phyloP scores from a whole-genome alignment of 2,888 invertebrate species.

The Hylaea fasciaria region DNA sequence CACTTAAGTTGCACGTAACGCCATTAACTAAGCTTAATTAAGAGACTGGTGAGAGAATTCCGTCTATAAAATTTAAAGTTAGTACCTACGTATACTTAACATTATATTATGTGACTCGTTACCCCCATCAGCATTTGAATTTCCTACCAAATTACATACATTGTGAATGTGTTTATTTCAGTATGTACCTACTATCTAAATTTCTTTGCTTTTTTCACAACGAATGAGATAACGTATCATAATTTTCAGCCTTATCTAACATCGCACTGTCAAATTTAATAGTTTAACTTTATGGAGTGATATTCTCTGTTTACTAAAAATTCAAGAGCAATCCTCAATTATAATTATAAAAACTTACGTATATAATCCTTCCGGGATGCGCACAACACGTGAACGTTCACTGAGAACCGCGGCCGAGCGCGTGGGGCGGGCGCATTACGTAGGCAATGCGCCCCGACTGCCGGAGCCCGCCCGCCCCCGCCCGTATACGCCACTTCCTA shows the following conservation, averaged over 20 bases:
- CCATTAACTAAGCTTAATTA: background rate
- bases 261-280: too few relatives aligned
- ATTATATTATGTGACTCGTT: too few relatives aligned
- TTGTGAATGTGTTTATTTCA: background rate
- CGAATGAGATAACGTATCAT: too few relatives aligned
- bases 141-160: too few relatives aligned
- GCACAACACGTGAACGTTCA: slow-evolving; percentile 48
- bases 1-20: slow-evolving; percentile 3
- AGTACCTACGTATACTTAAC: too few relatives aligned
- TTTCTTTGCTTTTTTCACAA: too few relatives aligned
- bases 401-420: slow-evolving; percentile 36
- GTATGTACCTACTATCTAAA: background rate
- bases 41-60: background rate
- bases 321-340: background rate
- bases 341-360: slow-evolving; percentile 31
- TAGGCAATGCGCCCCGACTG: slow-evolving; percentile 74
- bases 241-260: too few relatives aligned
- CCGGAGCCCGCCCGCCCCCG: slow-evolving; percentile 50
- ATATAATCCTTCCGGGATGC: slow-evolving; percentile 13
- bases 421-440: slow-evolving; percentile 63
- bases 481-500: slow-evolving; percentile 50
- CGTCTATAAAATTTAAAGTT: background rate
- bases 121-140: too few relatives aligned
- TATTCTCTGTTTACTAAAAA: background rate
- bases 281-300: too few relatives aligned